Base-by-base conservation (phyloP, 2,888 invertebrate genomes). In the Unio pictorum region DNA sequence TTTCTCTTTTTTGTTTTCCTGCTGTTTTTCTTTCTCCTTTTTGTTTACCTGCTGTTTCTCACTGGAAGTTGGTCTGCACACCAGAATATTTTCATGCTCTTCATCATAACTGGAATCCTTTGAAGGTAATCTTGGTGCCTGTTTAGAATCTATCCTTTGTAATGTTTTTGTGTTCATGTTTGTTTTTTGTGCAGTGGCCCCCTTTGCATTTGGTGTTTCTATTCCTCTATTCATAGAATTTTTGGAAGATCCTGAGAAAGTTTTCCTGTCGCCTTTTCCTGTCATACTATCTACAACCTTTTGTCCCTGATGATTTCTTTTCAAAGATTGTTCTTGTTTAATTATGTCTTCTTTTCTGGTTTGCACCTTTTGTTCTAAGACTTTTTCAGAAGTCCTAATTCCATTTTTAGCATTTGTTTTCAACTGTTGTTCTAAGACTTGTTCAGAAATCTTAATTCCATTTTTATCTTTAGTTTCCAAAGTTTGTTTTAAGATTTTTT, bases 41-140 rank as follows among this genome's bases (percentile, higher is more conserved):
- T 23, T 26, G 55, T 28, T 61, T 45, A 11, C 45, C 45, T 45
- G 45, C 45, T 45, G 45, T 11, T 45, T 45, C 45, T 45, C 45
- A 11, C 71, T 60, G 3, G 68, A 63, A 26, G 76, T 61, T 55
- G 82, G 82, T 56, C 78, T 73, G 80, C 82, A 81, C 26, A 75
- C 73, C 7, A 81, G 68, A 11, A 81, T 76, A 68, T 81, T 84
- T 62, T 84, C 78, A 74, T 79, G 75, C 55, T 69, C 76, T 54
- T 65, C 67, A 61, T 76, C 77, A 67, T 80, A 81, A 30, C 74
- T 77, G 17, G 55, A 63, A 30, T 63, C 65, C 55, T 69, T 67
- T 55, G 55, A 60, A 57, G 64, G 55, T 20, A 66, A 62, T 64
- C 59, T 70, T 73, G 30, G 45, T 11, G 45, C 45, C 45, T 45